phyloP scores from a whole-genome alignment of 2,797 vertebrate species.

The Anomalospiza imberbis region DNA sequence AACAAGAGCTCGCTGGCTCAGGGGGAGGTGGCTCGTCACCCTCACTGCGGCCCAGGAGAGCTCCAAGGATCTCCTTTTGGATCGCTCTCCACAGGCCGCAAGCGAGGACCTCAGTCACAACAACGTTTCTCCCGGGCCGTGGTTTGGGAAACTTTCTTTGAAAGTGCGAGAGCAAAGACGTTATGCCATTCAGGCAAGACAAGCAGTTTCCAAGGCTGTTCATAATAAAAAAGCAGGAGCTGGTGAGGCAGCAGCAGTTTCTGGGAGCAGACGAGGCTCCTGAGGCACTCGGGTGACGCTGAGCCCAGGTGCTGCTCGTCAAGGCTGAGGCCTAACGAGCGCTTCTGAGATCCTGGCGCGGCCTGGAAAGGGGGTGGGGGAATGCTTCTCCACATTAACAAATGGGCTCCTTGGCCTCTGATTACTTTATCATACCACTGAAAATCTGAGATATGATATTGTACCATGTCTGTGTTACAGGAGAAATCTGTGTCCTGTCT shows the following conservation, averaged over 20 bases:
- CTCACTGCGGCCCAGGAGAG: neutral
- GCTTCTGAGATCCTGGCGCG: fast-evolving
- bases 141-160: neutral
- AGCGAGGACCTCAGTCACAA: fast-evolving
- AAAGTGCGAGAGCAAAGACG: neutral
- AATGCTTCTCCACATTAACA: neutral
- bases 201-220: neutral
- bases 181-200: too few species aligned
- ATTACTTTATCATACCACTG: neutral
- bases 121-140: neutral
- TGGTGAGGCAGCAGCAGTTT: neutral
- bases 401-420: neutral
- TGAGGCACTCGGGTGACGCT: fast-evolving
- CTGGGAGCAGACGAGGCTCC: neutral
- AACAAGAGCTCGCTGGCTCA: neutral
- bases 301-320: neutral
- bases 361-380: fast-evolving
- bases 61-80: neutral
- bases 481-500: neutral
- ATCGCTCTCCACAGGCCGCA: fast-evolving
- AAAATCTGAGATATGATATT: neutral
- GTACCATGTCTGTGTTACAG: neutral
- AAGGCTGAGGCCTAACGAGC: neutral
- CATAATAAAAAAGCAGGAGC: neutral
- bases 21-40: neutral